Percentiles rank a stretch among this genome's conserved stretches.
phyloP scores from a whole-genome alignment of 1,140 invertebrate genomes.

The Penaeus indicus region DNA sequence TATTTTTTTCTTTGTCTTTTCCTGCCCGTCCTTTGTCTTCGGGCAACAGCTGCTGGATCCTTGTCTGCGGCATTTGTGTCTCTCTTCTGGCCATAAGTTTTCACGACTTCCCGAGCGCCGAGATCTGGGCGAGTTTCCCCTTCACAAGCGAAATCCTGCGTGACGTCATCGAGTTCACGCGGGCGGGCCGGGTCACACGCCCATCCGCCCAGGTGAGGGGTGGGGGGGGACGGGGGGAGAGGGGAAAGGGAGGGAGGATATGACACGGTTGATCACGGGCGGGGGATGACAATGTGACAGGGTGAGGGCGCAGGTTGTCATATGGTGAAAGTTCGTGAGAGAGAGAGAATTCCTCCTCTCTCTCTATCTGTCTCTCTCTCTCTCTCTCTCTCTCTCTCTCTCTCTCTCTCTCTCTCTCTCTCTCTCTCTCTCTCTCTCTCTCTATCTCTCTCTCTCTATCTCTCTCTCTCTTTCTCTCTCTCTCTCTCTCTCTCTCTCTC shows the following conservation, averaged over 20 bases:
- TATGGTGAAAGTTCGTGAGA: neutral
- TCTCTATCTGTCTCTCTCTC: neutral
- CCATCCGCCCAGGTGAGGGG: neutral
- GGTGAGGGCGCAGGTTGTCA: neutral
- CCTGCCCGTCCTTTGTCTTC: too few relatives aligned
- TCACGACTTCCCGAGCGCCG: too few relatives aligned
- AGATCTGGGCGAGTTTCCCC: too few relatives aligned
- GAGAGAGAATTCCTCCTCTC: neutral
- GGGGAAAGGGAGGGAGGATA: neutral
- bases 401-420: neutral
- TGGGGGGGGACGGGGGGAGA: neutral
- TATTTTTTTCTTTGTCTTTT: too few relatives aligned
- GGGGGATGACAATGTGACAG: neutral
- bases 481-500: neutral
- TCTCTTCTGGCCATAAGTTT: too few relatives aligned
- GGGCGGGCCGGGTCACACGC: too few relatives aligned
- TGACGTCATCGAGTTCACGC: too few relatives aligned
- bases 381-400: conserved; percentile 5
- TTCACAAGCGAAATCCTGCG: too few relatives aligned
- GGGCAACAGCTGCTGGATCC: too few relatives aligned
- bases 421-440: neutral
- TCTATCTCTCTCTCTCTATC: neutral
- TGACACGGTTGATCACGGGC: neutral
- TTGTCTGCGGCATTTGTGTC: too few relatives aligned
- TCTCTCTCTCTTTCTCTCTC: conserved; percentile 9